These are phyloP conservation scores for Lysandra bellargus DNA, from an alignment of 2,888 invertebrate genomes.

Conservation along the genomic window DNA sequence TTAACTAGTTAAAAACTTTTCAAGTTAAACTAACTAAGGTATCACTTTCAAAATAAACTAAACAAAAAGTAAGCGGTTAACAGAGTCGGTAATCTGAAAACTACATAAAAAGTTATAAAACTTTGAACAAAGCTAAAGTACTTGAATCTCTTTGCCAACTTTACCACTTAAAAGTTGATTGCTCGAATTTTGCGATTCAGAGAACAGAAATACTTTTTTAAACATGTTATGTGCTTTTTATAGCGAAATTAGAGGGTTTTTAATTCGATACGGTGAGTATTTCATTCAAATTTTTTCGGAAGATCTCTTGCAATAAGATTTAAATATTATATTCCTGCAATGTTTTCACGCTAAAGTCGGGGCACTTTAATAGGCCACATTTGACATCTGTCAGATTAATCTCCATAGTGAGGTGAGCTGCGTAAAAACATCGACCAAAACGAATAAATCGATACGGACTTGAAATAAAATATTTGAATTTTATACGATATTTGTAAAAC, in stretches of 20 bases:
- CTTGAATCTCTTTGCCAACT: constrained; percentile 34
- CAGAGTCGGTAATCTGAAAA: constrained; percentile 25
- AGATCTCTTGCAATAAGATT: background rate
- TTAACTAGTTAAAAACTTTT: constrained; percentile 12
- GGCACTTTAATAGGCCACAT: no score
- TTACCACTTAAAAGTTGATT: constrained; percentile 33
- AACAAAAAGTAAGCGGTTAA: constrained; percentile 12
- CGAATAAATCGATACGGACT: no score
- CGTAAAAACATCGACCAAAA: no score
- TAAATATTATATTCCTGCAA: no score
- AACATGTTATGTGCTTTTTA: background rate
- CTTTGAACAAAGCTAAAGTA: constrained; percentile 31
- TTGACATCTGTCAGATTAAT: no score
- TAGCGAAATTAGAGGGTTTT: background rate
- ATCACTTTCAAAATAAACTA: constrained; percentile 11
- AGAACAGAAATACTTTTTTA: constrained; percentile 16
- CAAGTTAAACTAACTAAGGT: constrained; percentile 10
- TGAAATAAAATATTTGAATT: no score
- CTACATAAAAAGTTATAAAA: constrained; percentile 30
- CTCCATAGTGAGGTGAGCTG: no score
- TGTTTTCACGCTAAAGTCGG: no score
- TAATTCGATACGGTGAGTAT: background rate
- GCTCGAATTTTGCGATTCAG: constrained; percentile 23
- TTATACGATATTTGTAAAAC: no score
- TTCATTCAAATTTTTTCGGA: background rate